Evolutionary conservation across 2,888 invertebrate genomes (phyloP).

Genomic region (Formica aserva): DNA sequence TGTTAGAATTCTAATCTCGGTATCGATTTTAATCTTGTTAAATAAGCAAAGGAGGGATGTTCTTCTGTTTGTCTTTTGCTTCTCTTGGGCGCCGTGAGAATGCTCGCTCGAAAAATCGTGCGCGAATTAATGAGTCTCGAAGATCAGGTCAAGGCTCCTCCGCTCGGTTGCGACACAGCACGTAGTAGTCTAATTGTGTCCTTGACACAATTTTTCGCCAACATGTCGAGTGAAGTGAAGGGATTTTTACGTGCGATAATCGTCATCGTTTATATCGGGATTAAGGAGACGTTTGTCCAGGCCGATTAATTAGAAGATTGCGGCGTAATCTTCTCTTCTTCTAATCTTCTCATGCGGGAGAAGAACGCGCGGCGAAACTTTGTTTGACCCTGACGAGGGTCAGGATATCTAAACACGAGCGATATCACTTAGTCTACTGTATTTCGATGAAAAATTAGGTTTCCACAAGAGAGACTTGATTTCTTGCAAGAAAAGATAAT

Average conservation of each 20-base stretch:
- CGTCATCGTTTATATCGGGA: background rate
- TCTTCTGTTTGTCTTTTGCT: background rate
- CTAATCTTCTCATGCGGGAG: background rate
- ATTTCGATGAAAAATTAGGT: background rate
- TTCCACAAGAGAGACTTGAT: background rate
- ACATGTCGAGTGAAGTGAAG: background rate
- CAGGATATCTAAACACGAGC: background rate
- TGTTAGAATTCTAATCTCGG: background rate
- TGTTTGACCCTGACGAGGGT: background rate
- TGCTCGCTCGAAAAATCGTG: constrained; percentile 1
- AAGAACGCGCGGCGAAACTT: background rate
- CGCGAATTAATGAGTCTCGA: constrained; percentile 30
- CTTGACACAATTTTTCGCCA: constrained; percentile 55
- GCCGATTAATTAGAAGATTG: constrained; percentile 12
- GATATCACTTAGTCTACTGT: background rate
- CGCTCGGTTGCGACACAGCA: constrained; percentile 19
- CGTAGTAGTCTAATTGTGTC: constrained; percentile 49
- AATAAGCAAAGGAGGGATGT: constrained; percentile 1
- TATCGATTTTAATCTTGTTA: background rate
- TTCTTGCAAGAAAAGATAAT: background rate
- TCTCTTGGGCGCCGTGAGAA: constrained; percentile 10
- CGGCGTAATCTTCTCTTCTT: background rate
- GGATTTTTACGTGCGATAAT: background rate
- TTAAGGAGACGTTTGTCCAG: background rate
- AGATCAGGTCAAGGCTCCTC: constrained; percentile 61